Evolutionary conservation across 1,140 invertebrate species (phyloP).

Genomic region (Theocolax elegans): DNA sequence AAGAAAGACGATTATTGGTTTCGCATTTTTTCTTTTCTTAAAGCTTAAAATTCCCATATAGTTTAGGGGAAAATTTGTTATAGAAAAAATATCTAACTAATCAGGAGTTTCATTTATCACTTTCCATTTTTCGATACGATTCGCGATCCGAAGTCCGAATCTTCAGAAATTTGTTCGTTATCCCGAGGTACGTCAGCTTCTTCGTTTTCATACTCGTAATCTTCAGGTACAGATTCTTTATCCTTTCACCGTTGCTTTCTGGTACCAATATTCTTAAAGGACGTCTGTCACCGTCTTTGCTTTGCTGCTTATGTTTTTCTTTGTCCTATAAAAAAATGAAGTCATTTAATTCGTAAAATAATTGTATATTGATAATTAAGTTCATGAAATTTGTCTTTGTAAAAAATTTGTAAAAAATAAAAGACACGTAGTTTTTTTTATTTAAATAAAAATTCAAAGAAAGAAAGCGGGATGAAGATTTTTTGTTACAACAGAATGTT

Average conservation of each 20-base stretch:
- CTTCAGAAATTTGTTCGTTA: constrained; percentile 5
- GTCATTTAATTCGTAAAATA: too few species aligned
- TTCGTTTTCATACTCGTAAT: constrained; percentile 58
- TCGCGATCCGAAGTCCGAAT: constrained; percentile 53
- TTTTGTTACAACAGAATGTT: too few species aligned
- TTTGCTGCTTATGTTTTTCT: constrained; percentile 13
- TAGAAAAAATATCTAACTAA: constrained; percentile 23
- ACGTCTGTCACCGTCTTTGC: constrained; percentile 45
- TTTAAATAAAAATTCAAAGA: too few species aligned
- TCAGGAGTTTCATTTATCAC: not conserved
- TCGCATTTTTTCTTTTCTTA: not conserved
- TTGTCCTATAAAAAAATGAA: constrained; percentile 14
- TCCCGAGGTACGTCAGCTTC: constrained; percentile 41
- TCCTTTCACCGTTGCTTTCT: constrained; percentile 55
- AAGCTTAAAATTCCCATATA: too few species aligned
- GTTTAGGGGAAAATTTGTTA: too few species aligned
- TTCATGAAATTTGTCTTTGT: too few species aligned
- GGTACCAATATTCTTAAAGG: constrained; percentile 66
- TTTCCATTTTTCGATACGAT: constrained; percentile 44
- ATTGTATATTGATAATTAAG: too few species aligned
- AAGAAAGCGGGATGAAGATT: too few species aligned
- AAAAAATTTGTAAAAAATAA: too few species aligned
- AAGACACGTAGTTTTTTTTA: too few species aligned
- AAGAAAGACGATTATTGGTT: not conserved
- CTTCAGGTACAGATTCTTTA: constrained; percentile 45